These are phyloP conservation scores for Leptobrachium ailaonicum DNA, from an alignment of 2,113 vertebrate species.

Conservation along the genomic window DNA sequence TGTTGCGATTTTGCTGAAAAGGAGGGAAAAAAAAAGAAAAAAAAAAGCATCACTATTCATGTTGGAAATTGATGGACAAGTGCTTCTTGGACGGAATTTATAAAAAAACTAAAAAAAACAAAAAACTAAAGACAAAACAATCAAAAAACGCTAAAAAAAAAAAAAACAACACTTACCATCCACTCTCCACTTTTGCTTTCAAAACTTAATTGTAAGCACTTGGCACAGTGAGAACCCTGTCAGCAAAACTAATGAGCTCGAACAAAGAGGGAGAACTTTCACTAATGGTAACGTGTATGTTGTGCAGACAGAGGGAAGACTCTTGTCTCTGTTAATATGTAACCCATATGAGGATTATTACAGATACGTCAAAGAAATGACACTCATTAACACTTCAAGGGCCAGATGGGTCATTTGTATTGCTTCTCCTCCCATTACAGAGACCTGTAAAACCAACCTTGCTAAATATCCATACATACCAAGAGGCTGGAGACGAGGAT, in stretches of 20 bases:
- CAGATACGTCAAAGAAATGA: not conserved
- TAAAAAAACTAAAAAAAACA: conserved; percentile 8
- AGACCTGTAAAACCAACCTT: too few relatives aligned
- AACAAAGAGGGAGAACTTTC: conserved; percentile 58
- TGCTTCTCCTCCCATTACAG: not conserved
- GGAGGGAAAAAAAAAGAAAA: conserved; percentile 57
- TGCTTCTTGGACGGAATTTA: conserved; percentile 80
- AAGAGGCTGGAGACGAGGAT: too few relatives aligned
- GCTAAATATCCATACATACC: too few relatives aligned
- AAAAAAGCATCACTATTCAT: conserved; percentile 49
- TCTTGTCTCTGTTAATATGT: conserved; percentile 21
- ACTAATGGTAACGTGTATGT: conserved; percentile 41
- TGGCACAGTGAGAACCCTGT: conserved; percentile 75
- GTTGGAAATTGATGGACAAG: conserved; percentile 75
- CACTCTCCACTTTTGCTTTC: conserved; percentile 78
- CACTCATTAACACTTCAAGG: not conserved
- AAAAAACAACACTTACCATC: conserved; percentile 66
- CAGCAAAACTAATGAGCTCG: conserved; percentile 62
- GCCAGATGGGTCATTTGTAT: not conserved
- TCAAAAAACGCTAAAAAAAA: not conserved
- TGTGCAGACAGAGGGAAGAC: conserved; percentile 25
- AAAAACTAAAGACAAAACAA: not conserved
- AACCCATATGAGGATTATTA: conserved; percentile 7
- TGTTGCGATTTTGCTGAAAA: conserved; percentile 79
- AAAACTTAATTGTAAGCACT: conserved; percentile 73